phyloP scores from a whole-genome alignment of 2,113 vertebrate genomes.

The Uropsilus gracilis region DNA sequence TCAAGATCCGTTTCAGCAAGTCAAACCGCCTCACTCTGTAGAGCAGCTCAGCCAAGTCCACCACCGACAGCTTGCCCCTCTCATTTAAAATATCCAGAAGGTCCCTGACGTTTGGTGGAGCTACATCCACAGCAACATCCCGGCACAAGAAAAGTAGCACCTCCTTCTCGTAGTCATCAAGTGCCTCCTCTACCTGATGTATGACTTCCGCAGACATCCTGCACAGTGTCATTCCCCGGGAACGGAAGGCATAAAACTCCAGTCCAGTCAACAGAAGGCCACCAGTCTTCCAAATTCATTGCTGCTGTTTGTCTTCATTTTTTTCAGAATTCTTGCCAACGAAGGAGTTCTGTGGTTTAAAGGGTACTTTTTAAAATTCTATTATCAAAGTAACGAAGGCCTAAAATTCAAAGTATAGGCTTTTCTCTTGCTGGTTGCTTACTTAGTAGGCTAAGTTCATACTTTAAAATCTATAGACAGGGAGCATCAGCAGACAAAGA shows the following conservation, averaged over 20 bases:
- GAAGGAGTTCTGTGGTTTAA: conserved; percentile 55
- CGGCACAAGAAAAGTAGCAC: conserved; percentile 85
- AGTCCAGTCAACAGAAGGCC: conserved; percentile 68
- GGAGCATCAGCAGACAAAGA: conserved; percentile 45
- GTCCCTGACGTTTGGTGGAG: conserved; percentile 63
- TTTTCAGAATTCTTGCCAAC: conserved; percentile 49
- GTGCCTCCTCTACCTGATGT: conserved; percentile 84
- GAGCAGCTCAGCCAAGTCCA: conserved; percentile 87
- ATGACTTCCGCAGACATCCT: conserved; percentile 80
- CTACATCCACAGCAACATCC: conserved; percentile 79
- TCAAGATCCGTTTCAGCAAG: conserved; percentile 87
- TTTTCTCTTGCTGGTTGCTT: background rate
- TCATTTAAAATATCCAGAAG: conserved; percentile 83
- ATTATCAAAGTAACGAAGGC: background rate
- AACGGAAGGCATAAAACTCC: background rate
- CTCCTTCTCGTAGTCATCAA: conserved; percentile 87
- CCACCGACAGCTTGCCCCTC: conserved; percentile 69
- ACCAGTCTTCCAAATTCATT: background rate
- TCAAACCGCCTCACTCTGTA: conserved; percentile 90
- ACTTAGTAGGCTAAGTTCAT: background rate
- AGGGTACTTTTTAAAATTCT: background rate
- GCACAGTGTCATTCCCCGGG: conserved; percentile 77
- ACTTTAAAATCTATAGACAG: background rate
- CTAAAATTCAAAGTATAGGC: background rate
- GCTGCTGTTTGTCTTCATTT: conserved; percentile 62